Conservation (phyloP, 2,113 vertebrate genomes). For the Cyprinodon brontotheroides region DNA sequence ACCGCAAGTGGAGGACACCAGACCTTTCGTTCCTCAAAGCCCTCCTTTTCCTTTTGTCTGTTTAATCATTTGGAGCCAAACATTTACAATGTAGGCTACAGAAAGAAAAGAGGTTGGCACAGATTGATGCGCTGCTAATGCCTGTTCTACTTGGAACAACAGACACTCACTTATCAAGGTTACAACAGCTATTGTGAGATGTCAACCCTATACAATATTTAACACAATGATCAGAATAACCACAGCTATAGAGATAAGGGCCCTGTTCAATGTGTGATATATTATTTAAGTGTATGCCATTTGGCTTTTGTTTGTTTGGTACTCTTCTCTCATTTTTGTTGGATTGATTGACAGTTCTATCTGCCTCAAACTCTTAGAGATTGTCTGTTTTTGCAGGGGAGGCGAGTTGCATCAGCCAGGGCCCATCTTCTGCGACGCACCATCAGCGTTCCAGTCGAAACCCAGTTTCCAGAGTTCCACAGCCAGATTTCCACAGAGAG, state of each 20-base stretch:
- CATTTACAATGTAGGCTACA: conserved; percentile 38
- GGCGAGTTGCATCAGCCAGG: conserved; percentile 62
- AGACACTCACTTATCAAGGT: conserved; percentile 52
- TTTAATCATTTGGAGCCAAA: conserved; percentile 49
- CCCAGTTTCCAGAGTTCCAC: conserved; percentile 75
- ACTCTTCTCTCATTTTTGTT: conserved; percentile 3
- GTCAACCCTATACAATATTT: conserved; percentile 12
- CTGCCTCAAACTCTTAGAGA: conserved; percentile 10
- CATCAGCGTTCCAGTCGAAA: conserved; percentile 84
- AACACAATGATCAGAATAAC: conserved; percentile 39
- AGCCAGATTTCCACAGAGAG: conserved; percentile 72
- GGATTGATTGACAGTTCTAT: conserved; percentile 2
- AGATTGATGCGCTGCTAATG: conserved; percentile 55
- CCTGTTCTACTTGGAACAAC: conserved; percentile 33
- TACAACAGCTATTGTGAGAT: conserved; percentile 28
- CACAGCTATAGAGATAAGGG: conserved; percentile 35
- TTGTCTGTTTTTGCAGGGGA: conserved; percentile 72
- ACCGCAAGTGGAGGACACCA: conserved; percentile 35
- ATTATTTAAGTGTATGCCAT: neutral
- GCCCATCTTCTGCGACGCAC: conserved; percentile 80
- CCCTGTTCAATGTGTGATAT: conserved; percentile 5
- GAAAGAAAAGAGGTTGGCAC: conserved; percentile 49
- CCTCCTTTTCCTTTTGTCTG: conserved; percentile 46
- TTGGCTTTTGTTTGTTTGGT: neutral
- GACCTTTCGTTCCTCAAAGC: conserved; percentile 28